Percentiles rank a stretch among this genome's conserved stretches.
Conservation (phyloP, 2,113 vertebrate genomes). For the Chloroceryle aenea region DNA sequence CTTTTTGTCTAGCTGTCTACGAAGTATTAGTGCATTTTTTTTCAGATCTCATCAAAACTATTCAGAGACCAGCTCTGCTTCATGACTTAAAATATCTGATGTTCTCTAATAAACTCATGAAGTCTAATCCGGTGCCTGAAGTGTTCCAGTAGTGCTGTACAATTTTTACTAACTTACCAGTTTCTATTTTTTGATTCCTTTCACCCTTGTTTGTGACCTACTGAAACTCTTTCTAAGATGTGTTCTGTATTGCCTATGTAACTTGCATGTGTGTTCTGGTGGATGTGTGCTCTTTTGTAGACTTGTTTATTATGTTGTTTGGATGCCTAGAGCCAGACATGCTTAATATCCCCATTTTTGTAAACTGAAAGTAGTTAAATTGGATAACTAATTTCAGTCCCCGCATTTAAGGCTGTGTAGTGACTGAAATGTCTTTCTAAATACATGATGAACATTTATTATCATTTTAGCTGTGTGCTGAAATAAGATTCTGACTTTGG, state of each 20-base stretch:
- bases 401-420: background rate
- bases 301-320: background rate
- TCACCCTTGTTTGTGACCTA: background rate
- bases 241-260: background rate
- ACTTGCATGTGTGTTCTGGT: background rate
- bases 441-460: background rate
- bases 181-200: background rate
- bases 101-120: background rate
- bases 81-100: background rate
- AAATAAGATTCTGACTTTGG: background rate
- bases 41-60: constrained; percentile 13
- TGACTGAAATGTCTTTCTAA: background rate
- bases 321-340: background rate
- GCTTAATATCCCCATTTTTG: background rate
- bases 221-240: background rate
- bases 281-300: background rate
- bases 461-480: background rate
- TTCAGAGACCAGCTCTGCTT: constrained; percentile 1
- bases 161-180: background rate
- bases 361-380: background rate
- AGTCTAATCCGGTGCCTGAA: background rate
- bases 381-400: background rate
- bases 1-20: background rate
- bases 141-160: background rate
- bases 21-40: background rate